phyloP scores from a whole-genome alignment of 1,140 invertebrate species.

The Schlechtendalia chinensis region DNA sequence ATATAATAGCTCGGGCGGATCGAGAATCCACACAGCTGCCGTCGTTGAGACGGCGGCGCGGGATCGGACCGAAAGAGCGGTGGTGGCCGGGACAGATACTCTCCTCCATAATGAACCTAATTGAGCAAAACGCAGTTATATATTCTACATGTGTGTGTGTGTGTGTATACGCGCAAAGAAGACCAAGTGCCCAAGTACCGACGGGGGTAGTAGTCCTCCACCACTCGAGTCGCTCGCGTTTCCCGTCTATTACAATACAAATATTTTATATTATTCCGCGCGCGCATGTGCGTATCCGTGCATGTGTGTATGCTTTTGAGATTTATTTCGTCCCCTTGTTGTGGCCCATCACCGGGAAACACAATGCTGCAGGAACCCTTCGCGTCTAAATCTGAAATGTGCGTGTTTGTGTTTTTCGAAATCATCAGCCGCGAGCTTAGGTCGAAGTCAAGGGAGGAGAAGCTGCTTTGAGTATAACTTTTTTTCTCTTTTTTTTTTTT shows the following conservation, averaged over 20 bases:
- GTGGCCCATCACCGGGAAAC: neutral
- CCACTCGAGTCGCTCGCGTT: conserved; percentile 27
- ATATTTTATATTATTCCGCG: conserved; percentile 1
- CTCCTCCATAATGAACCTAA: conserved; percentile 33
- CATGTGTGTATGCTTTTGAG: conserved; percentile 32
- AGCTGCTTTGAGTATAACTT: neutral
- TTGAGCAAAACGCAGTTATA: conserved; percentile 15
- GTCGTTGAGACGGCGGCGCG: neutral
- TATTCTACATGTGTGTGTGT: neutral
- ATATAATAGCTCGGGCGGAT: neutral
- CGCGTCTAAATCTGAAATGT: conserved; percentile 6
- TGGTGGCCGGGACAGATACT: neutral
- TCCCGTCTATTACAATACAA: conserved; percentile 13
- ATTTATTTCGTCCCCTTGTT: conserved; percentile 33
- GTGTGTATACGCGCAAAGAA: neutral
- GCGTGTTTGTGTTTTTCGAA: neutral
- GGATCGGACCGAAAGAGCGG: neutral
- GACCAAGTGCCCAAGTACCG: conserved; percentile 10
- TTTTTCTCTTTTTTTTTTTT: neutral
- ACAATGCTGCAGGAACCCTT: conserved; percentile 23
- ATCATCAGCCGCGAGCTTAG: neutral
- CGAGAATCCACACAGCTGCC: conserved; percentile 37
- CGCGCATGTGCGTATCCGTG: neutral
- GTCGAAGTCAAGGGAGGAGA: too few species aligned
- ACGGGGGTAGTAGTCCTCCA: neutral